phyloP scores from a whole-genome alignment of 2,888 invertebrate species.

The Archaeoteleia sp. region DNA sequence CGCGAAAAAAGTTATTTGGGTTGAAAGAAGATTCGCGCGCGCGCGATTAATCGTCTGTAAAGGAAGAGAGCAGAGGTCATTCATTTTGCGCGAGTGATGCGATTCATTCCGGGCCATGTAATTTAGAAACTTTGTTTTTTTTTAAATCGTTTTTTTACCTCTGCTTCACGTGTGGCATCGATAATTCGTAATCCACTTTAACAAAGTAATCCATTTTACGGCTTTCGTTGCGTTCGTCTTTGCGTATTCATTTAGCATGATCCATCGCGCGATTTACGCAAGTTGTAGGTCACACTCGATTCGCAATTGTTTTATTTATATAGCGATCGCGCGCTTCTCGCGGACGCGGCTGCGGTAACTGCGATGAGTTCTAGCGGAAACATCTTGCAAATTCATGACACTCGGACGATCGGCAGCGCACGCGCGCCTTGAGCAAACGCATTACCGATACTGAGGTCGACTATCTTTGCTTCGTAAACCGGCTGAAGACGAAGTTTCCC shows the following conservation, averaged over 20 bases:
- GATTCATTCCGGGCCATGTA: slow-evolving; percentile 6
- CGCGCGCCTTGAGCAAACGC: slow-evolving; percentile 55
- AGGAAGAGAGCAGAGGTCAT: background rate
- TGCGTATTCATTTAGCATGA: background rate
- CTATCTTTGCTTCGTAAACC: slow-evolving; percentile 34
- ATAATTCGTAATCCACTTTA: slow-evolving; percentile 5
- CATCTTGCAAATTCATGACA: background rate
- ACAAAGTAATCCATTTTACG: background rate
- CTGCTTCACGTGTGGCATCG: background rate
- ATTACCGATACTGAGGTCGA: slow-evolving; percentile 57
- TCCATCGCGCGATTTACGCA: slow-evolving; percentile 2
- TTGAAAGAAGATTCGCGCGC: background rate
- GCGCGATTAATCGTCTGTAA: slow-evolving; percentile 6
- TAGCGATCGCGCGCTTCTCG: background rate
- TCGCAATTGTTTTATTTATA: slow-evolving; percentile 1
- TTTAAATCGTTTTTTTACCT: background rate
- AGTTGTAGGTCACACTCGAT: slow-evolving; percentile 6
- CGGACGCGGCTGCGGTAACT: background rate
- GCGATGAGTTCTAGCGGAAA: no score
- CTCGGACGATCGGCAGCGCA: slow-evolving; percentile 35
- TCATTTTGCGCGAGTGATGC: background rate
- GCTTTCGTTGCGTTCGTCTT: background rate
- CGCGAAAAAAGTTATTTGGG: slow-evolving; percentile 1
- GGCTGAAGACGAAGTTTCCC: slow-evolving; percentile 11
- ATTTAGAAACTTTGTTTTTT: background rate